These are phyloP conservation scores for Oreonectes daqikongensis DNA, from an alignment of 2,797 vertebrate genomes.

Conservation along the genomic window DNA sequence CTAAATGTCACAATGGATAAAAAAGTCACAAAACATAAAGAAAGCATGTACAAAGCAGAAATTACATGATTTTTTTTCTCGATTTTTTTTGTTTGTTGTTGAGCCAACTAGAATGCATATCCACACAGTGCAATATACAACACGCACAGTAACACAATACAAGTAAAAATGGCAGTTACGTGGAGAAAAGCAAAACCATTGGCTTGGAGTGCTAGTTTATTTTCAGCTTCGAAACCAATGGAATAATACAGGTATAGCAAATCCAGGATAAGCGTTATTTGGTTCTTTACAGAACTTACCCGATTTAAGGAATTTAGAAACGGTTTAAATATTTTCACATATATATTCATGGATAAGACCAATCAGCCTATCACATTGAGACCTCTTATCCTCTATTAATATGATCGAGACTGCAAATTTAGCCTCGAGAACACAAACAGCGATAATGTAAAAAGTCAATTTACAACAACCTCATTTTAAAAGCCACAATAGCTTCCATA, in stretches of 20 bases:
- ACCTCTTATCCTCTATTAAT: background rate
- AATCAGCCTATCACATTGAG: background rate
- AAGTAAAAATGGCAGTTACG: slow-evolving; percentile 27
- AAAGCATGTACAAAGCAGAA: slow-evolving; percentile 85
- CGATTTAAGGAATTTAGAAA: background rate
- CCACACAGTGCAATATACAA: slow-evolving; percentile 87
- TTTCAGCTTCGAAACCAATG: slow-evolving; percentile 18
- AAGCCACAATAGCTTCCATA: background rate
- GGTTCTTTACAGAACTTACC: background rate
- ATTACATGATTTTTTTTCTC: slow-evolving; percentile 57
- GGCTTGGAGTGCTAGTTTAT: background rate
- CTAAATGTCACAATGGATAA: slow-evolving; percentile 91
- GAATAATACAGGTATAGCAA: background rate
- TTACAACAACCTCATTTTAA: slow-evolving; percentile 1
- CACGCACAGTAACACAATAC: slow-evolving; percentile 66
- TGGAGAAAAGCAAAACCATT: slow-evolving; percentile 24
- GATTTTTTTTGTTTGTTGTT: too few species aligned
- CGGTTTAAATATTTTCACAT: slow-evolving; percentile 2
- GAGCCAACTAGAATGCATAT: slow-evolving; percentile 86
- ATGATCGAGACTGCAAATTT: background rate
- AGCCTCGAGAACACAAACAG: slow-evolving; percentile 15
- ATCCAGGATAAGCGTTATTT: background rate
- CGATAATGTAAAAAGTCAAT: slow-evolving; percentile 1
- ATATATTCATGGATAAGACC: background rate
- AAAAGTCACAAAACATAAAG: slow-evolving; percentile 82